A percentile compares a stretch with the other conserved stretches of the same genome.
phyloP scores from a whole-genome alignment of 2,888 invertebrate genomes.

The Syrphus vitripennis region DNA sequence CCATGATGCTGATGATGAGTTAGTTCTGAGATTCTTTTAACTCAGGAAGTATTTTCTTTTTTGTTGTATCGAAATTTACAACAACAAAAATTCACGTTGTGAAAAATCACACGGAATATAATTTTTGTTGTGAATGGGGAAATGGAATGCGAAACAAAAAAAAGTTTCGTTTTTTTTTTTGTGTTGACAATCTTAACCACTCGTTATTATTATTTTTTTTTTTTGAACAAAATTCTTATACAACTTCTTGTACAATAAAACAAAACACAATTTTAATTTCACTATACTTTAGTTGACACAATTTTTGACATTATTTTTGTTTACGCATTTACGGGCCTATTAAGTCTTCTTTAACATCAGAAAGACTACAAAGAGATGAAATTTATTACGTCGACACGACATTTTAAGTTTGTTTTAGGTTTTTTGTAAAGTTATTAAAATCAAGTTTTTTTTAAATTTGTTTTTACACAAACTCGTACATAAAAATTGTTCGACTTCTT shows the following conservation, averaged over 20 bases:
- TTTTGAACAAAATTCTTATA: background rate
- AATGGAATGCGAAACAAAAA: constrained; percentile 2
- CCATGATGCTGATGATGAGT: constrained; percentile 74
- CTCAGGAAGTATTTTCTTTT: background rate
- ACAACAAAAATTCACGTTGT: constrained; percentile 3
- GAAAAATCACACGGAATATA: constrained; percentile 1
- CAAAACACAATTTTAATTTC: background rate
- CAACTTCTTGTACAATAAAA: background rate
- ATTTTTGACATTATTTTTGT: constrained; percentile 4
- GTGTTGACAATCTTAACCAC: background rate
- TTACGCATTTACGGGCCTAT: constrained; percentile 16
- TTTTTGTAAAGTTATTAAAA: background rate
- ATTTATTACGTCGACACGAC: constrained; percentile 75
- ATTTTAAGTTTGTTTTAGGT: constrained; percentile 70
- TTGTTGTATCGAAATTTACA: background rate
- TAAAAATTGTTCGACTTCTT: constrained; percentile 7
- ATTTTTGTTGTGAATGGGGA: background rate
- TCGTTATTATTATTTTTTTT: background rate
- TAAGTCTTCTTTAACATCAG: constrained; percentile 68
- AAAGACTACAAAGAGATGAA: constrained; percentile 70
- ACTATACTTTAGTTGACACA: constrained; percentile 1
- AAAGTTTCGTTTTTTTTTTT: background rate
- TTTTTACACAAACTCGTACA: background rate
- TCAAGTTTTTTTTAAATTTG: background rate
- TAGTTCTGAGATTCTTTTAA: background rate